phyloP scores from a whole-genome alignment of 2,797 vertebrate species.

The Jordanella pulchra region DNA sequence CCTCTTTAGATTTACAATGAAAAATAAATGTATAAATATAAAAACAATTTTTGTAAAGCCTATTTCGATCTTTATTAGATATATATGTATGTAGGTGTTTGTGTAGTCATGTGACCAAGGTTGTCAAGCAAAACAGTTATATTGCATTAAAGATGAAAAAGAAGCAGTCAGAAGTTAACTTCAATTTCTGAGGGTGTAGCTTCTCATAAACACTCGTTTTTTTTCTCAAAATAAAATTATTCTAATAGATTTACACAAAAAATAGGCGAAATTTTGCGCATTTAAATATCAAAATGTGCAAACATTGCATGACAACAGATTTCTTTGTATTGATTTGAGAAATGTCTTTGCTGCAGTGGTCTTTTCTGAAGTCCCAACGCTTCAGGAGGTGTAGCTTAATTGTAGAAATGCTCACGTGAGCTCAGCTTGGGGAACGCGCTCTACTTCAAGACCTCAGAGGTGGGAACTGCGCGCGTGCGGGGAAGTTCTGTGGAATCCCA shows the following conservation, averaged over 20 bases:
- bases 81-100: no score
- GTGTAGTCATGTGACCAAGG: neutral
- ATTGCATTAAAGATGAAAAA: neutral
- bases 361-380: neutral
- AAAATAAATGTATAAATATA: neutral
- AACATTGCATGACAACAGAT: no score
- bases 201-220: neutral
- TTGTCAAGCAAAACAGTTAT: neutral
- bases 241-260: neutral
- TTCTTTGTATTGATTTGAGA: no score
- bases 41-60: neutral
- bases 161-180: neutral
- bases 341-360: neutral
- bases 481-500: neutral
- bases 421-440: constrained; percentile 41
- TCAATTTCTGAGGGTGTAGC: neutral
- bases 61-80: neutral
- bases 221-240: neutral
- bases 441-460: constrained; percentile 70
- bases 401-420: neutral
- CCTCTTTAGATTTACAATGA: neutral
- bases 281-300: neutral
- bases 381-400: neutral
- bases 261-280: neutral
- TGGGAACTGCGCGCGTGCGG: constrained; percentile 69